Evolutionary conservation across 2,888 invertebrate genomes (phyloP), one percentile per base, ranked within the genome.

Genomic region (Limnephilus auricula): DNA sequence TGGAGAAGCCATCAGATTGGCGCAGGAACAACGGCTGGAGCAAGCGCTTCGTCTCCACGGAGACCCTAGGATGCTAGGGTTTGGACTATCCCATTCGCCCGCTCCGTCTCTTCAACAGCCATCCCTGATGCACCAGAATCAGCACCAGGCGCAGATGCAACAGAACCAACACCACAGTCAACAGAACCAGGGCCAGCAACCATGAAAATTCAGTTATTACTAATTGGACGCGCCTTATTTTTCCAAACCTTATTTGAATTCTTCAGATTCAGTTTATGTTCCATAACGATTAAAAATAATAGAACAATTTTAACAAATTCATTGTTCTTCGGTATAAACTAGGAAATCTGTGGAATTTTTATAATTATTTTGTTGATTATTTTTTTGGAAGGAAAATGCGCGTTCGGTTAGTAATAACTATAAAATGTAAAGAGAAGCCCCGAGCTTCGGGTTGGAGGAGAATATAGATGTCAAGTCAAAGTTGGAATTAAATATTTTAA

Each of bases 161-260:
- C 95, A 95, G 92, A 95, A 96, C 93, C 96, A 96, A 93, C 96
- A 96, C 93, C 95, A 94, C 94, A 90, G 93, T 92, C 93, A 94
- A 94, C 97, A 97, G 94, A 96, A 95, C 93, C 95, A 94, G 93
- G 94, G 94, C 93, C 95, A 95, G 94, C 95, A 95, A 94, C 97
- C 98, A 97, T 98, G 98, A 98, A 97, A 97, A 95, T 97, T 97
- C 96, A 97, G 96, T 96, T 97, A 97, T 96, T 97, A 97, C 97
- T 97, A 97, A 97, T 95, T 92, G 93, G 84, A 93, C 92, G 93
- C 93, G 92, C 92, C 91, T 92, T 93, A 90, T 90, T 90, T 93
- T 93, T 92, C 93, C 91, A 90, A 89, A 90, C 65, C 89, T 89
- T 37, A 15, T 80, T 89, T 79, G 34, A 88, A 88, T 37, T 88